Base-by-base conservation (phyloP, 2,797 vertebrate species). In the Chaenodraco wilsoni region DNA sequence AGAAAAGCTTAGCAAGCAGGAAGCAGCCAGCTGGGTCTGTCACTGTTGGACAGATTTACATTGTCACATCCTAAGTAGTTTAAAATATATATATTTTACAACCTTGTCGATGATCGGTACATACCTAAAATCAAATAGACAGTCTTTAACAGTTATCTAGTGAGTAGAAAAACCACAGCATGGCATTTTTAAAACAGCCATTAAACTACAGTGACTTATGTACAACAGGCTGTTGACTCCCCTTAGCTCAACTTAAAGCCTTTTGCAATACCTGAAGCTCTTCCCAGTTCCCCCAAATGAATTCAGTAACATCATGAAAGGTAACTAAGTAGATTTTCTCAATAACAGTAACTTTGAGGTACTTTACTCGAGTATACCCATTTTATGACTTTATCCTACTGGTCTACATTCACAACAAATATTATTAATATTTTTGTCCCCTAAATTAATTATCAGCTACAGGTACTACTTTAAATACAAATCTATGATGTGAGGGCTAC, bases 11-110 rank as follows among this genome's bases (percentile, higher is more conserved):
- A 0, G 56, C 15, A 4, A 31, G 55, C n/a, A 7, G 37, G 10
- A 2, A 37, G 57, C 40, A 14, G 10, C 48, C 72, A 52, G 63
- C 71, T 49, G 63, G 56, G 19, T 69, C 69, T 77, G 65, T 79
- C 44, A 3, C 60, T 37, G 54, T 57, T 31, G 3, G 43, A 31
- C 8, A 55, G 23, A 59, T 54, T 37, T n/a, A 12, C 11, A 33
- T 5, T 8, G n/a, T 62, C 33, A 58, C 19, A 49, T 48, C 56
- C 27, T 5, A 27, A 27, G 27, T 27, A 27, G 27, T 27, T 27
- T 27, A 27, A 27, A 27, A 27, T 27, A 27, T 27, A 27, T 27
- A 27, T 31, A 5, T 52, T 58, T 49, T 5, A 37, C 15, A 41
- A 50, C 3, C n/a, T 21, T 31, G 5, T 7, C 44, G 8, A 67